A percentile compares a stretch with the other conserved stretches of the same genome.
phyloP scores from a whole-genome alignment of 2,113 vertebrate species.

The Hydrochoerus hydrochaeris region DNA sequence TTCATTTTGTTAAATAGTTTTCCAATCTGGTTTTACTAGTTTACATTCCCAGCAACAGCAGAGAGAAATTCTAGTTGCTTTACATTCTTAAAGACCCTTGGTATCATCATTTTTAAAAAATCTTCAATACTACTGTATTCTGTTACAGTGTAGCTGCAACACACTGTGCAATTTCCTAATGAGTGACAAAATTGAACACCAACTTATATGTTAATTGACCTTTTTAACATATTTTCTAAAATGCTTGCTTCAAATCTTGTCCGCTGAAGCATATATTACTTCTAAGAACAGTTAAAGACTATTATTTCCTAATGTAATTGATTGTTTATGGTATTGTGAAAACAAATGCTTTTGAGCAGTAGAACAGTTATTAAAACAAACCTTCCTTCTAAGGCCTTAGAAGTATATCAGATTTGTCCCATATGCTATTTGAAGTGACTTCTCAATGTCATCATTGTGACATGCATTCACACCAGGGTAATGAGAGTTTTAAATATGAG shows the following conservation, averaged over 20 bases:
- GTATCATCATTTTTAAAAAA: background rate
- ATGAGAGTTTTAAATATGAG: slow-evolving; percentile 40
- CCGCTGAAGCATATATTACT: slow-evolving; percentile 8
- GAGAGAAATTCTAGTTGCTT: background rate
- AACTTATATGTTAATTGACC: background rate
- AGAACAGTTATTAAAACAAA: background rate
- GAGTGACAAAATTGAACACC: slow-evolving; percentile 7
- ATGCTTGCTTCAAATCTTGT: background rate
- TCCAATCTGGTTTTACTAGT: background rate
- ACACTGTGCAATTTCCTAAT: background rate
- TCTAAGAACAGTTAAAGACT: slow-evolving; percentile 50
- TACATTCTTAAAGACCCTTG: background rate
- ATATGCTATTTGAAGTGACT: slow-evolving; percentile 40
- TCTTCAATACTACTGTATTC: background rate
- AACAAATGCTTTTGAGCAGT: slow-evolving; percentile 6
- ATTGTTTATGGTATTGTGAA: background rate
- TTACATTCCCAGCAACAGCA: background rate
- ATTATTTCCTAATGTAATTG: slow-evolving; percentile 47
- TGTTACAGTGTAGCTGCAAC: background rate
- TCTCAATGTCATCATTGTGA: background rate
- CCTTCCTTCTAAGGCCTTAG: slow-evolving; percentile 27
- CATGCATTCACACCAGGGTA: background rate
- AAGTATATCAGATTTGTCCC: background rate
- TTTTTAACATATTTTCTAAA: slow-evolving; percentile 38
- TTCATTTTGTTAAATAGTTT: slow-evolving; percentile 40